Evolutionary conservation across 2,888 invertebrate species (phyloP).

Genomic region (Volucella zonaria): DNA sequence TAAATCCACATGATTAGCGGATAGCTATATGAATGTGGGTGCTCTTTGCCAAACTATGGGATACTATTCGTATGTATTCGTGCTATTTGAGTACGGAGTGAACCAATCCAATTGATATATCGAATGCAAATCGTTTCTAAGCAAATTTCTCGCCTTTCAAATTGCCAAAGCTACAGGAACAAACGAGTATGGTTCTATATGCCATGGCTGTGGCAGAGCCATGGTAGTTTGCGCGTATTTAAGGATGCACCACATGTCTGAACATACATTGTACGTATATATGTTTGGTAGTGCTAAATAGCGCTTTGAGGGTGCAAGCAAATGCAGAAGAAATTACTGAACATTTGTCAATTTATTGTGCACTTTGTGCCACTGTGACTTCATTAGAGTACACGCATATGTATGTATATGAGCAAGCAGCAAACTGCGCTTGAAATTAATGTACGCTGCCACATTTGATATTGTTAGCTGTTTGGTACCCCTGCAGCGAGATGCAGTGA

Average conservation of each 20-base stretch:
- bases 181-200: not conserved
- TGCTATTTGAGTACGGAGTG: slow-evolving; percentile 38
- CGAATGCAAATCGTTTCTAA: slow-evolving; percentile 67
- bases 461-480: slow-evolving; percentile 72
- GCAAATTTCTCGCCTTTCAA: slow-evolving; percentile 53
- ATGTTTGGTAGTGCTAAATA: slow-evolving; percentile 27
- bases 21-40: slow-evolving; percentile 38
- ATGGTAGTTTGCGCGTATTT: not conserved
- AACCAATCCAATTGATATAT: slow-evolving; percentile 67
- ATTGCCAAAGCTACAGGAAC: not conserved
- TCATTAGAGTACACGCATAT: slow-evolving; percentile 65
- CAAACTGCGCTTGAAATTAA: slow-evolving; percentile 76
- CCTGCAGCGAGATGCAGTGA: slow-evolving; percentile 65
- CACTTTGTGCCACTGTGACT: slow-evolving; percentile 73
- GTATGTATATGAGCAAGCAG: slow-evolving; percentile 14
- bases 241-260: slow-evolving; percentile 14
- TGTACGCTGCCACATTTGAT: slow-evolving; percentile 78
- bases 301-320: slow-evolving; percentile 46
- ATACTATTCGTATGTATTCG: not conserved
- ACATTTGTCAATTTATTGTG: slow-evolving; percentile 72
- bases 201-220: not conserved
- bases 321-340: slow-evolving; percentile 64
- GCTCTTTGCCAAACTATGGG: not conserved
- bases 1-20: slow-evolving; percentile 1
- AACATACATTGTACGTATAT: too few species aligned